Evolutionary conservation across 2,888 invertebrate genomes (phyloP), one percentile per base, ranked within the genome.

Genomic region (Merodon equestris): DNA sequence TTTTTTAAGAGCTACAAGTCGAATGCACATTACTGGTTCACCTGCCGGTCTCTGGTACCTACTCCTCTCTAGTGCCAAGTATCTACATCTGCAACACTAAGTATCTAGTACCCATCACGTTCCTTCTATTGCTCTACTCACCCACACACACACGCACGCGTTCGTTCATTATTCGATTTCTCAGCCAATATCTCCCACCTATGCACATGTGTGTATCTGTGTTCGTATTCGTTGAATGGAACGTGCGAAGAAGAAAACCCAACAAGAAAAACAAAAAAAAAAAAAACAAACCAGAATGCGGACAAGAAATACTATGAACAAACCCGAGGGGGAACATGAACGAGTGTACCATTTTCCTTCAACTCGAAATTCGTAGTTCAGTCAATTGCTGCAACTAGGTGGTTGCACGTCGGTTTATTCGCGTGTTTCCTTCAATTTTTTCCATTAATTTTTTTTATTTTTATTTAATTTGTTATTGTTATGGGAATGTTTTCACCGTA

Each of bases 311-410:
- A 64, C 67, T 36, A 68, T 47, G 47, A 51, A 63, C 36, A 64
- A 51, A n/a, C 66, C 58, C 15, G 47, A 60, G 7, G 38, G 27
- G 27, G 27, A 27, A 27, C 27, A 27, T 27, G 27, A 4, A 27
- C 3, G 27, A 27, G 27, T 27, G 50, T 66, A 74, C 47, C 53
- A 71, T 75, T 81, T 76, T 75, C 71, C 71, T 54, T 53, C 66
- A 76, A 75, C 47, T 9, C 57, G 71, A 76, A 60, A 66, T 17
- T 72, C 50, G 72, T 66, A 66, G 47, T 75, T 77, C 57, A 77
- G 76, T 77, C 76, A 66, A 77, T 67, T 72, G 61, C 61, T 77
- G 76, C 76, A 67, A 77, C 76, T 61, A 51, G 66, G 71, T 66
- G 34, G 76, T 77, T 71, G 72, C 72, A 61, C 72, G 72, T 77